These are phyloP conservation scores for Eufriesea mexicana DNA, from an alignment of 1,140 invertebrate genomes.

Conservation along the genomic window DNA sequence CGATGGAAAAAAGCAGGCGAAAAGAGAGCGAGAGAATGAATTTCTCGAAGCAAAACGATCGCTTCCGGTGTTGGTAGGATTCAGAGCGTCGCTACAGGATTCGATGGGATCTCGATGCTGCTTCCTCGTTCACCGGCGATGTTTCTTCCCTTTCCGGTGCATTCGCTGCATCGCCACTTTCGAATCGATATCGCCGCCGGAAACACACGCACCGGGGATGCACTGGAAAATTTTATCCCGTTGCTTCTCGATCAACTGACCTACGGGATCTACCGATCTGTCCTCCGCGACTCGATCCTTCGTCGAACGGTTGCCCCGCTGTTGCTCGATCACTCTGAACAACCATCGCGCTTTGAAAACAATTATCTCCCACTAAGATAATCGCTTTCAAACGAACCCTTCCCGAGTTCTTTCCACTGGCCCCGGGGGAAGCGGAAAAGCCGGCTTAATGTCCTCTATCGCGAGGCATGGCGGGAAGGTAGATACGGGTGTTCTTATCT, in stretches of 20 bases:
- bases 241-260: not conserved
- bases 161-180: slow-evolving; percentile 20
- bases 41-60: not conserved
- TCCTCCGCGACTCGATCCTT: not conserved
- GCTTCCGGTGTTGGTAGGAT: not conserved
- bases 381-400: not conserved
- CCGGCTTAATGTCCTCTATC: not conserved
- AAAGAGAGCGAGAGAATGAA: not conserved
- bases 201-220: slow-evolving; percentile 46
- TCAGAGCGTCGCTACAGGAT: slow-evolving; percentile 3
- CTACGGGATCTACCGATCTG: not conserved
- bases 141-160: slow-evolving; percentile 28
- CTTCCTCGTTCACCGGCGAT: not conserved
- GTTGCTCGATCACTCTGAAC: not conserved
- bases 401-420: not conserved
- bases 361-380: not conserved
- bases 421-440: not conserved
- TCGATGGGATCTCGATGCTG: slow-evolving; percentile 16
- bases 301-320: not conserved
- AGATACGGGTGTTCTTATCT: not conserved
- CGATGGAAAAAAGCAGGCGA: too few relatives aligned
- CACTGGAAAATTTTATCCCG: not conserved
- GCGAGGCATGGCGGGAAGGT: not conserved
- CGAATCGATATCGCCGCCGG: slow-evolving; percentile 56
- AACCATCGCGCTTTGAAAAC: not conserved